Evolutionary conservation across 2,888 invertebrate genomes (phyloP).

Genomic region (Cosmia trapezina): DNA sequence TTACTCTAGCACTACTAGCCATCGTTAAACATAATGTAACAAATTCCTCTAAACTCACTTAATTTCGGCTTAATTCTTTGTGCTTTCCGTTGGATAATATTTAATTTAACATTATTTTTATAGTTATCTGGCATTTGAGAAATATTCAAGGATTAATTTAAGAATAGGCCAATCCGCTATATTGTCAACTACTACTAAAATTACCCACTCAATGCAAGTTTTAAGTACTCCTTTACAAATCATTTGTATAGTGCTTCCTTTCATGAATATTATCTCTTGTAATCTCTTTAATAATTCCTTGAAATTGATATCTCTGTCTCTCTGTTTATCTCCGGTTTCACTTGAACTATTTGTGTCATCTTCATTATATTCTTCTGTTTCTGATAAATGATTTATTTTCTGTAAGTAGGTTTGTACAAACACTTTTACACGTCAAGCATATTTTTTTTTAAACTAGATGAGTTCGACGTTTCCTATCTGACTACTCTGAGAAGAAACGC

Average conservation of each 20-base stretch:
- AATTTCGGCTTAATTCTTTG: no score
- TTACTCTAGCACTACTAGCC: no score
- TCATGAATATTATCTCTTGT: constrained; percentile 7
- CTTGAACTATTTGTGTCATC: background rate
- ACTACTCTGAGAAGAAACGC: no score
- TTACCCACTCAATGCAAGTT: constrained; percentile 7
- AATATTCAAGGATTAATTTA: constrained; percentile 11
- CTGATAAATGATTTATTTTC: no score
- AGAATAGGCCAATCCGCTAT: background rate
- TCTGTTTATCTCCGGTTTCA: background rate
- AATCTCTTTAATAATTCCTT: constrained; percentile 4
- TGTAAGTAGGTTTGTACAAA: no score
- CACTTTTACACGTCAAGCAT: no score
- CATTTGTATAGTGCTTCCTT: constrained; percentile 9
- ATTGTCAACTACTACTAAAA: constrained; percentile 9
- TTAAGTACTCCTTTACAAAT: background rate
- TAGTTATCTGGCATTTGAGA: background rate
- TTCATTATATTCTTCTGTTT: background rate
- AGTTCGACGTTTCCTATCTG: no score
- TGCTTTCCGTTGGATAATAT: no score
- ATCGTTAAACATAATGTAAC: no score
- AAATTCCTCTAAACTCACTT: no score
- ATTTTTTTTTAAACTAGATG: no score
- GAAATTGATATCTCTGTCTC: constrained; percentile 1
- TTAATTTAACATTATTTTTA: no score